Percentiles rank a stretch among this genome's conserved stretches.
Evolutionary conservation across 1,140 invertebrate genomes (phyloP).

Genomic region (Solenopsis invicta): DNA sequence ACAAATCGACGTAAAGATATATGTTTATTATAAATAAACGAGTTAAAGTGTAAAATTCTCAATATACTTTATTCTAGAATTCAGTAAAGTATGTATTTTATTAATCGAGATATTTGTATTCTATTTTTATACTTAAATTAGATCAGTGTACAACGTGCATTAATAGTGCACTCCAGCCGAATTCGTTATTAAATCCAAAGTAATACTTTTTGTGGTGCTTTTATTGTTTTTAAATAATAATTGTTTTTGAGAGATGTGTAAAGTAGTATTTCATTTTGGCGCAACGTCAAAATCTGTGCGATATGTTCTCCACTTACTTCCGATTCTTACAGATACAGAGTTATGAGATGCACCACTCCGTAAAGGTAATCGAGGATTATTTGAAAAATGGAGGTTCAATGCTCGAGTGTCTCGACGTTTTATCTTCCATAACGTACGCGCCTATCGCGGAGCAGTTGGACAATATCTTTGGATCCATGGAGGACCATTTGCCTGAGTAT

Average conservation of each 20-base stretch:
- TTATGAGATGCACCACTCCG: constrained; percentile 51
- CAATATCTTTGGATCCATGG: constrained; percentile 53
- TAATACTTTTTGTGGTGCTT: no score
- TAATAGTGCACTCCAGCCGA: no score
- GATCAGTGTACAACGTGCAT: no score
- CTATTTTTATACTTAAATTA: no score
- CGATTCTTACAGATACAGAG: neutral
- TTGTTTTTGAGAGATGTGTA: neutral
- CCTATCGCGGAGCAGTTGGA: constrained; percentile 40
- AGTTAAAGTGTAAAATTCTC: no score
- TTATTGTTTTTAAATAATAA: neutral
- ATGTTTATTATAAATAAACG: no score
- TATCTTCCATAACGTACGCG: constrained; percentile 20
- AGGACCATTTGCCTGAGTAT: constrained; percentile 32
- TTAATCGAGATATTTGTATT: no score
- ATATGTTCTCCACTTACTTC: neutral
- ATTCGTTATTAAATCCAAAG: no score
- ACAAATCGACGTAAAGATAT: no score
- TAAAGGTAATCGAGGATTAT: constrained; percentile 48
- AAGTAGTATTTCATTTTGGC: neutral
- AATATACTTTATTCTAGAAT: no score
- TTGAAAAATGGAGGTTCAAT: constrained; percentile 56
- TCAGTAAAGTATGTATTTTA: no score
- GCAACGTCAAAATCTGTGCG: neutral
- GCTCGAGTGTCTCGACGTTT: constrained; percentile 45